Evolutionary conservation across 2,888 invertebrate genomes (phyloP), one percentile per base, ranked within the genome.

Genomic region (Lutraria lutraria): DNA sequence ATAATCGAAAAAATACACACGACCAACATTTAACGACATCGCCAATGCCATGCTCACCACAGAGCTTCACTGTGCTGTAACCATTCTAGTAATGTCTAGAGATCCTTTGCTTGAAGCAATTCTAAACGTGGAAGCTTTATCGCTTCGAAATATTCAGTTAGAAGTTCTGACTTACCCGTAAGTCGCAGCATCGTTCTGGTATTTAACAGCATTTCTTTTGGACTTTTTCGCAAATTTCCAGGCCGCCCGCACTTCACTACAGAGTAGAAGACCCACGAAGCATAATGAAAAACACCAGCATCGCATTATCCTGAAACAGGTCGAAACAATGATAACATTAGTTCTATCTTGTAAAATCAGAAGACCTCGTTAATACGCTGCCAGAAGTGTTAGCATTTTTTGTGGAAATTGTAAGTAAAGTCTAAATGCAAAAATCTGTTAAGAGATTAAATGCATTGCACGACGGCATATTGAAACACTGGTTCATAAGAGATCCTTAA

Each of bases 141-240:
- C 43, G 8, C 43, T 43, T 2, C 2, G 8, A 43, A 43, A 43
- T 43, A 8, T 43, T 4, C 43, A 8, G 43, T 43, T 43, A 43
- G 43, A 43, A 43, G 43, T 43, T 43, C 43, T 4, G 2, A 84
- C 90, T 85, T 76, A 91, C 90, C 90, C 90, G 72, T 89, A 91
- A 0, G 81, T 89, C 1, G 90, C 89, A 25, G 90, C 90, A 81
- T 91, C 90, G 56, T 88, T 91, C 63, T 91, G 90, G 56, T 89
- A 91, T 60, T 86, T 87, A 0, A 83, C 79, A 16, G 56, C 63
- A 3, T 81, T 34, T 80, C 89, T 85, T 19, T 83, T 79, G 16
- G 83, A 63, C 53, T 90, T 91, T 34, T 79, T 83, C n/a, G 89
- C 81, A 54, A 80, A 89, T 43, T 89, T 91, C 90, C 90, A 91